Percentiles rank a stretch among this genome's conserved stretches.
Conservation (phyloP, 2,797 vertebrate genomes). For the Margarornis squamiger region DNA sequence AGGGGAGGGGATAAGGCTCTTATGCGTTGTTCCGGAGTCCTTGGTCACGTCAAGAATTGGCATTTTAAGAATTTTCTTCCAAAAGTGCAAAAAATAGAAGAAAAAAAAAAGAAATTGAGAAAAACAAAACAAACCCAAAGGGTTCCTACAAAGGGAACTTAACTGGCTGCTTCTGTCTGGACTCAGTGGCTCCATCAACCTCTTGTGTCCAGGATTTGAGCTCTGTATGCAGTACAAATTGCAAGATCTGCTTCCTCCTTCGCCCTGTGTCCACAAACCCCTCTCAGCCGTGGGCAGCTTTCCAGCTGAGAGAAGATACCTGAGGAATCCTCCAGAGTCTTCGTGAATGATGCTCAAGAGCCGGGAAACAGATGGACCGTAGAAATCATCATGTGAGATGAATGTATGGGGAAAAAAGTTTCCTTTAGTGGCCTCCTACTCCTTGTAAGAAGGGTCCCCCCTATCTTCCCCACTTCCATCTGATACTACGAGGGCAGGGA, state of each 20-base stretch:
- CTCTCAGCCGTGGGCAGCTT: constrained; percentile 22
- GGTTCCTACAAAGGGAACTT: constrained; percentile 35
- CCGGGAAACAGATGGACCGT: constrained; percentile 31
- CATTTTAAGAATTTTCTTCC: constrained; percentile 53
- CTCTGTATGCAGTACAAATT: constrained; percentile 5
- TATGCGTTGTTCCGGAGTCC: constrained; percentile 36
- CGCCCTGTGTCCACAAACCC: background rate
- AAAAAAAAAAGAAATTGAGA: background rate
- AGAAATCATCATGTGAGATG: constrained; percentile 55
- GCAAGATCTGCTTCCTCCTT: constrained; percentile 36
- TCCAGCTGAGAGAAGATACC: constrained; percentile 32
- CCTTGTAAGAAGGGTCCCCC: constrained; percentile 29
- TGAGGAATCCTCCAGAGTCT: constrained; percentile 18
- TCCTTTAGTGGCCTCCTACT: constrained; percentile 50
- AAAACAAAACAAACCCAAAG: background rate
- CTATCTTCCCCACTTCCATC: background rate
- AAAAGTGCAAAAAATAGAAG: constrained; percentile 9
- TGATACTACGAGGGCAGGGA: background rate
- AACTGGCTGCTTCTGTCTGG: constrained; percentile 47
- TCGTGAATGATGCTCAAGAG: constrained; percentile 24
- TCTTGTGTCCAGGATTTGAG: constrained; percentile 45
- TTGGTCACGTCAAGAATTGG: constrained; percentile 56
- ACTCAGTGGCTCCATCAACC: constrained; percentile 52
- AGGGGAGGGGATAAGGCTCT: constrained; percentile 48
- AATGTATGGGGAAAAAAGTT: constrained; percentile 50